Evolutionary conservation across 2,113 vertebrate genomes (phyloP).

Genomic region (Elephantulus edwardii): DNA sequence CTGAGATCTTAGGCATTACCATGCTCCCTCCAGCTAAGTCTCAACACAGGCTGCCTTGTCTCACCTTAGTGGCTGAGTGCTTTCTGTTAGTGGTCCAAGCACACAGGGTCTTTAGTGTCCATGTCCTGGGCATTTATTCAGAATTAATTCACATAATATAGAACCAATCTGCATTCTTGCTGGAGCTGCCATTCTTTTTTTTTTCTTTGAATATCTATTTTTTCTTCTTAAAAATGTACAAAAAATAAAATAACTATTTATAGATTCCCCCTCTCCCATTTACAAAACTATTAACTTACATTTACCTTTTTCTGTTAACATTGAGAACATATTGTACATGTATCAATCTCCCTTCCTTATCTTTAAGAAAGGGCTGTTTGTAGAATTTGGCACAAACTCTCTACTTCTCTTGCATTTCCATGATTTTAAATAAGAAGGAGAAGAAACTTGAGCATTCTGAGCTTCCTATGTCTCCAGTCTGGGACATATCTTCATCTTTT

Average conservation of each 20-base stretch:
- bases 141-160: not conserved
- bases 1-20: not conserved
- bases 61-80: not conserved
- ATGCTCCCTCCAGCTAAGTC: not conserved
- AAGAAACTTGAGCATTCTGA: conserved; percentile 70
- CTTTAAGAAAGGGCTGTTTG: conserved; percentile 75
- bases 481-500: not conserved
- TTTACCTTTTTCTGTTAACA: conserved; percentile 72
- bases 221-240: conserved; percentile 90
- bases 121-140: not conserved
- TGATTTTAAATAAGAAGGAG: conserved; percentile 77
- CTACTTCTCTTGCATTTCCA: conserved; percentile 76
- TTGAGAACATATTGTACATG: conserved; percentile 80
- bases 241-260: conserved; percentile 91
- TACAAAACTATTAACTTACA: conserved; percentile 88
- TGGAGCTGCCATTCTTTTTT: no score
- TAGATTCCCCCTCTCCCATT: conserved; percentile 86
- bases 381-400: conserved; percentile 86
- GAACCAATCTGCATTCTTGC: not conserved
- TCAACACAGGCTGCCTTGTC: not conserved
- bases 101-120: not conserved
- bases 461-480: conserved; percentile 11
- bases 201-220: conserved; percentile 90
- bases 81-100: not conserved
- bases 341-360: conserved; percentile 72